phyloP scores from a whole-genome alignment of 2,888 invertebrate genomes.

The Ephialtes manifestator region DNA sequence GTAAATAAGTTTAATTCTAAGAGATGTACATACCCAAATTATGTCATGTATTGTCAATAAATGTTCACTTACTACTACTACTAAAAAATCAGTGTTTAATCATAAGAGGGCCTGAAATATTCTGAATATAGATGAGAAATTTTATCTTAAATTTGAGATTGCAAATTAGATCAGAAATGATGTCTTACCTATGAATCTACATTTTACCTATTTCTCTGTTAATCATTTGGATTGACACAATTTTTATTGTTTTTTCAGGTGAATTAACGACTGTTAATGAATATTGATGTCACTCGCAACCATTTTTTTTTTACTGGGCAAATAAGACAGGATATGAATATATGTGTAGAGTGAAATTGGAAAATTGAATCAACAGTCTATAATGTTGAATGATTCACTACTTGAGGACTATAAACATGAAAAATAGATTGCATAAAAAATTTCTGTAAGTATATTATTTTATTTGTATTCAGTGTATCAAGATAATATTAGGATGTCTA shows the following conservation, averaged over 20 bases:
- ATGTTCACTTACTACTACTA: no score
- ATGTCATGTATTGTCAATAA: no score
- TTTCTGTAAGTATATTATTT: background rate
- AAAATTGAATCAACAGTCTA: background rate
- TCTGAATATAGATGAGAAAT: no score
- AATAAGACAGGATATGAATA: background rate
- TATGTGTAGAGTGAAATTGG: background rate
- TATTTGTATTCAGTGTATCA: background rate
- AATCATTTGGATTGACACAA: background rate
- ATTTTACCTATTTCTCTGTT: background rate
- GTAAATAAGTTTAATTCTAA: no score
- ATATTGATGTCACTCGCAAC: background rate
- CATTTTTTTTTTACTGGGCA: background rate
- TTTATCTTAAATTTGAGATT: no score
- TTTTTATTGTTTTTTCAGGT: constrained; percentile 12
- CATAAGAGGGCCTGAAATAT: background rate
- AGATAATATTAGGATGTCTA: background rate
- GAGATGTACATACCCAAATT: no score
- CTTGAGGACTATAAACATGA: background rate
- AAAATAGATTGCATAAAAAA: background rate
- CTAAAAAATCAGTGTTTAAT: no score
- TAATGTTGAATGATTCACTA: background rate
- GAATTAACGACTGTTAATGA: background rate
- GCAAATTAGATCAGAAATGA: no score
- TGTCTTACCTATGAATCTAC: no score